Percentiles rank a stretch among this genome's conserved stretches.
phyloP scores from a whole-genome alignment of 2,113 vertebrate species.

The Cyanoliseus patagonus region DNA sequence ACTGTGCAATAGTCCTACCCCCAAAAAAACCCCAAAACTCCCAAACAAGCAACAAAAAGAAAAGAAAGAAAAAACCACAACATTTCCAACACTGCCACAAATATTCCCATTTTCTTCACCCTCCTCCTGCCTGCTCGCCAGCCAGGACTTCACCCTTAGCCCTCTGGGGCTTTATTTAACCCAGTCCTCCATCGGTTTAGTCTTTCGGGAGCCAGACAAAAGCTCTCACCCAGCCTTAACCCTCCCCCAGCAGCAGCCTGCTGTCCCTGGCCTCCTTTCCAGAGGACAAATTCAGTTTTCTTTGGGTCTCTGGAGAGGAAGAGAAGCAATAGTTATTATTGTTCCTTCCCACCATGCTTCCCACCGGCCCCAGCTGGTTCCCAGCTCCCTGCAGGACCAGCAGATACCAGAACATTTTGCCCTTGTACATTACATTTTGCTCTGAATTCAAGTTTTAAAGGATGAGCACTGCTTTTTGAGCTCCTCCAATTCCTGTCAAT shows the following conservation, averaged over 20 bases:
- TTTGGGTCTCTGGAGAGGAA: slow-evolving; percentile 26
- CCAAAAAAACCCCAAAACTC: neutral
- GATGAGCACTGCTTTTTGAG: neutral
- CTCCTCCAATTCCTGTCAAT: neutral
- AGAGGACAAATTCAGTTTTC: neutral
- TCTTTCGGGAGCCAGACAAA: neutral
- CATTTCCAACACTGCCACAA: neutral
- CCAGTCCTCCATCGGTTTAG: neutral
- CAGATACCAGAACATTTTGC: neutral
- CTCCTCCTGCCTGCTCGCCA: neutral
- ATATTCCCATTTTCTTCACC: neutral
- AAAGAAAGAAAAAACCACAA: rapidly evolving
- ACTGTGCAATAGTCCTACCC: neutral
- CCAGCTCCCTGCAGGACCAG: neutral
- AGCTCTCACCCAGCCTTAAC: neutral
- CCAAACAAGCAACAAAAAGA: neutral
- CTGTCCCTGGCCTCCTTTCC: neutral
- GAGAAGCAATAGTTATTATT: neutral
- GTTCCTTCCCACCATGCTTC: slow-evolving; percentile 1
- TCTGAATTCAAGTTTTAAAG: neutral
- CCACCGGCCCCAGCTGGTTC: neutral
- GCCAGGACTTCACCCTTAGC: neutral
- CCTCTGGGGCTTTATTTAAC: neutral
- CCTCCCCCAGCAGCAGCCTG: neutral
- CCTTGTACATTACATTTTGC: neutral